Percentiles rank a stretch among this genome's conserved stretches.
Evolutionary conservation across 2,797 vertebrate species (phyloP).

Genomic region (Pyrocephalus nanus): DNA sequence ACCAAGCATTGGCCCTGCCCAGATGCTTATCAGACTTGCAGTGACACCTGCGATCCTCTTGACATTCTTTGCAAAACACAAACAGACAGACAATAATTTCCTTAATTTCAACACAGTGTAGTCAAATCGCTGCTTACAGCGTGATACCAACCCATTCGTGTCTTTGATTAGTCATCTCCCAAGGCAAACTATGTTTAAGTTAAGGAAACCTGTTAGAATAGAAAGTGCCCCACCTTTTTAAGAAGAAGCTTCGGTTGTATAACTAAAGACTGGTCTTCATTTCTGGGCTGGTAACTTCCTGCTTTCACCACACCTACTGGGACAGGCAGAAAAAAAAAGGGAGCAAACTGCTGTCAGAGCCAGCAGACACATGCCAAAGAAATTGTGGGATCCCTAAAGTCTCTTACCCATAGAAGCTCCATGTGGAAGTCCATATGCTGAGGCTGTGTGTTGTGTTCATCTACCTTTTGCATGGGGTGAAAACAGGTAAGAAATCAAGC

Average conservation of each 20-base stretch:
- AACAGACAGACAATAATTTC: background rate
- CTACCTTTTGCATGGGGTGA: constrained; percentile 49
- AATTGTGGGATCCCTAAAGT: background rate
- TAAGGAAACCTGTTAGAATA: background rate
- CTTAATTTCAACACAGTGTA: constrained; percentile 58
- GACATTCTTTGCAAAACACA: background rate
- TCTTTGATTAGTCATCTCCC: constrained; percentile 54
- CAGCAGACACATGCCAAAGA: background rate
- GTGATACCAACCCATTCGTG: constrained; percentile 17
- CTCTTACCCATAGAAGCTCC: background rate
- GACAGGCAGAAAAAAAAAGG: background rate
- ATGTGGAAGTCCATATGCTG: constrained; percentile 58
- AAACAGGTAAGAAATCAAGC: constrained; percentile 66
- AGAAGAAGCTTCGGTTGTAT: constrained; percentile 59
- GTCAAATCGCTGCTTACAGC: constrained; percentile 5
- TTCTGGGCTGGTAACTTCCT: constrained; percentile 68
- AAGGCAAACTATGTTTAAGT: constrained; percentile 43
- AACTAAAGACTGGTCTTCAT: constrained; percentile 17
- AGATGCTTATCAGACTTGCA: background rate
- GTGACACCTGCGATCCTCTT: background rate
- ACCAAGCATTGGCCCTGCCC: background rate
- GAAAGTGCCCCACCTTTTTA: constrained; percentile 60
- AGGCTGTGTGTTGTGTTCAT: constrained; percentile 34
- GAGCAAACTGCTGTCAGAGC: background rate
- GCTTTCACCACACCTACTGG: constrained; percentile 61